phyloP scores from a whole-genome alignment of 1,140 invertebrate genomes.

The Wiebesia pumilae region DNA sequence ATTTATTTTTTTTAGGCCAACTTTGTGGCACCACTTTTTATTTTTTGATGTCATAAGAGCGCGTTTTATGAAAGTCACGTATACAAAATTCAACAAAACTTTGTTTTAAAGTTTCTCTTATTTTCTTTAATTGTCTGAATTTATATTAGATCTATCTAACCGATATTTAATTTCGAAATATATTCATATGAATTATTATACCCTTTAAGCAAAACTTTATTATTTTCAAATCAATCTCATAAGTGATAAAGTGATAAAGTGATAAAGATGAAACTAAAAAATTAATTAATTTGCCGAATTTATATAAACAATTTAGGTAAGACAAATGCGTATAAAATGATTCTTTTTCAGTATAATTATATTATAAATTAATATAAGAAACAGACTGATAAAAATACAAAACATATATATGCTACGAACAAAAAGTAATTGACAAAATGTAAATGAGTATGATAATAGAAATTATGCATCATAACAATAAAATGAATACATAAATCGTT shows the following conservation, averaged over 20 bases:
- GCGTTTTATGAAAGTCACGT: not conserved
- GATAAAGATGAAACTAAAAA: too few relatives aligned
- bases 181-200: too few relatives aligned
- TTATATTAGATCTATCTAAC: not conserved
- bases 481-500: constrained; percentile 13
- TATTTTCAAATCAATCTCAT: too few relatives aligned
- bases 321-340: too few relatives aligned
- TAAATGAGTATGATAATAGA: not conserved
- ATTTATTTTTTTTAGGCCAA: constrained; percentile 12
- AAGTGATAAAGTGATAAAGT: too few relatives aligned
- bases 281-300: too few relatives aligned
- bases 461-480: not conserved
- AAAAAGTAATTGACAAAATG: not conserved
- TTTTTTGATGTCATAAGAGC: not conserved
- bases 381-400: too few relatives aligned
- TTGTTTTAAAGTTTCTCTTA: not conserved
- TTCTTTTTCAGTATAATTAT: too few relatives aligned
- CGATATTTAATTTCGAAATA: not conserved
- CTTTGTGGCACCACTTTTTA: constrained; percentile 9
- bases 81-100: not conserved
- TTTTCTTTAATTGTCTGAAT: not conserved
- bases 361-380: too few relatives aligned
- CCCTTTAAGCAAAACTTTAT: too few relatives aligned
- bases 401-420: too few relatives aligned
- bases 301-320: too few relatives aligned